Percentiles rank a stretch among this genome's conserved stretches.
Conservation (phyloP, 2,113 vertebrate species). For the Elachura formosa region DNA sequence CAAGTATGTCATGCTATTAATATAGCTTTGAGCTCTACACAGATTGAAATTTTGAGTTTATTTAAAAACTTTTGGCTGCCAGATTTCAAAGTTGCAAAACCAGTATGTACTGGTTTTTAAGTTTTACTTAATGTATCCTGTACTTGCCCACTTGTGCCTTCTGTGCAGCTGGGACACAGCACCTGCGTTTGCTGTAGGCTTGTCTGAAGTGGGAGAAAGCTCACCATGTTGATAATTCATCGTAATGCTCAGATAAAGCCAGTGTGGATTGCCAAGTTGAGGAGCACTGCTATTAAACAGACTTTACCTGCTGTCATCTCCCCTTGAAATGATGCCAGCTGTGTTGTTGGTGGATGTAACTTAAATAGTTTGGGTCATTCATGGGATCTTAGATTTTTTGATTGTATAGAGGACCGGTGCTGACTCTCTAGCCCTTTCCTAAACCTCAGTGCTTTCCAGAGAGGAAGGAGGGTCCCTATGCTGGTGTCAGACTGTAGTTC, state of each 20-base stretch:
- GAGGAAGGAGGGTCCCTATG: background rate
- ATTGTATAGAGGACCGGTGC: background rate
- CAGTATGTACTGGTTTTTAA: background rate
- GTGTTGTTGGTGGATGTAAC: background rate
- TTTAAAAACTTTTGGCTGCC: background rate
- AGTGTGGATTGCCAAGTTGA: background rate
- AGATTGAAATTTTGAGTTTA: background rate
- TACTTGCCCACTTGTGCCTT: background rate
- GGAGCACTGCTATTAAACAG: background rate
- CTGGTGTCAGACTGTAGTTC: background rate
- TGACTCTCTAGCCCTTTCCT: background rate
- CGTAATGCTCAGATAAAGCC: background rate
- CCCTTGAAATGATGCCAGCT: background rate
- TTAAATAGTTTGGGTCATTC: background rate
- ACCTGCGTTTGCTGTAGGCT: accelerated
- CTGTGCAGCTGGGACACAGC: background rate
- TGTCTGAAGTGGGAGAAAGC: background rate
- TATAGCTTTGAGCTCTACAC: background rate
- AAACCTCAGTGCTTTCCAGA: background rate
- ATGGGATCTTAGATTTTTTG: background rate
- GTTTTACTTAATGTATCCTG: background rate
- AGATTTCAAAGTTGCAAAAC: background rate
- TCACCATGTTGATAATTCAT: background rate
- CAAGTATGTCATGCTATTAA: background rate
- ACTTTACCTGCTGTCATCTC: background rate